Evolutionary conservation across 2,797 vertebrate genomes (phyloP).

Genomic region (Masticophis lateralis): DNA sequence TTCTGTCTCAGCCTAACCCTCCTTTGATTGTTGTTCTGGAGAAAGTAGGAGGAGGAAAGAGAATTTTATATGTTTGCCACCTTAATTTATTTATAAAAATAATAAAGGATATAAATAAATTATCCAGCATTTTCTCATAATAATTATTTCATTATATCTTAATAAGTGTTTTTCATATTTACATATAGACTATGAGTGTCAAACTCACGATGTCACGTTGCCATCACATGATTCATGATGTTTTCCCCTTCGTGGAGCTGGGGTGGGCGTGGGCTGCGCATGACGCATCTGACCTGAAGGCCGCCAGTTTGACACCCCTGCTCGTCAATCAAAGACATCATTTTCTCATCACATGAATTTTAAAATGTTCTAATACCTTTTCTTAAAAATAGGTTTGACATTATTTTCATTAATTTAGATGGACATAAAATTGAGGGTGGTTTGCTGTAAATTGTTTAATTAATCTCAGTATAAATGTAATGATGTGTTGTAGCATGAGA

Average conservation of each 20-base stretch:
- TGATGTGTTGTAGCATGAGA: not conserved
- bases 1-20: not conserved
- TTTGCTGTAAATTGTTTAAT: not conserved
- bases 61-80: not conserved
- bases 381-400: not conserved
- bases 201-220: too few species aligned
- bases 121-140: not conserved
- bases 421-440: not conserved
- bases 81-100: not conserved
- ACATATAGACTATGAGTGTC: not conserved
- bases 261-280: too few species aligned
- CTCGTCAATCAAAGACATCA: not conserved
- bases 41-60: not conserved
- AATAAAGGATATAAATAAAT: not conserved
- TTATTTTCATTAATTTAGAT: not conserved
- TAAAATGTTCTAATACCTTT: not conserved
- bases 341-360: not conserved
- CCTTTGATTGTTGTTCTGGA: not conserved
- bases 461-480: not conserved
- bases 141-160: not conserved
- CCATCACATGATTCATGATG: too few species aligned
- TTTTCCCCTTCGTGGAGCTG: too few species aligned
- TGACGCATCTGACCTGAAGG: accelerated
- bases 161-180: not conserved
- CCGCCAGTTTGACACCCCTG: too few species aligned